These are phyloP conservation scores for Athene cunicularia DNA, from an alignment of 2,113 vertebrate species.

Conservation along the genomic window DNA sequence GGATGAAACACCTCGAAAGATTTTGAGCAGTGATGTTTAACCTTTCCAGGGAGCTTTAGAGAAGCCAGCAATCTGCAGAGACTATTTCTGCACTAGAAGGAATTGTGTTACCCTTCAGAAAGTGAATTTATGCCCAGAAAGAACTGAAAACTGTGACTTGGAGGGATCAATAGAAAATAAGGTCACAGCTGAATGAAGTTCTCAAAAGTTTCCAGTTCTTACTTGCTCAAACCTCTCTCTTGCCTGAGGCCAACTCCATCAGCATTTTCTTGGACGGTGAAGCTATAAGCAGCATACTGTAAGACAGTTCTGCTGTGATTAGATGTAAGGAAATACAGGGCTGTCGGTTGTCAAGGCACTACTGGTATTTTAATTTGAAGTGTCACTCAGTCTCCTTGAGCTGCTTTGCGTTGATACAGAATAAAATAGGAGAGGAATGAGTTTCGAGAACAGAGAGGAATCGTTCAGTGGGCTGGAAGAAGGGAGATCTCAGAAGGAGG, in stretches of 20 bases:
- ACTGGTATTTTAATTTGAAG: slow-evolving; percentile 47
- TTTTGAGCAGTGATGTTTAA: background rate
- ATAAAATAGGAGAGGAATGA: slow-evolving; percentile 30
- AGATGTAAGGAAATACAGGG: slow-evolving; percentile 22
- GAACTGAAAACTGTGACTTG: background rate
- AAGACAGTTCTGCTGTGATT: slow-evolving; percentile 21
- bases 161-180: slow-evolving; percentile 21
- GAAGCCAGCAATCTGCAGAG: background rate
- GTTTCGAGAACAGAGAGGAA: background rate
- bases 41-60: background rate
- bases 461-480: background rate
- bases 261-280: slow-evolving; percentile 30
- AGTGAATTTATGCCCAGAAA: background rate
- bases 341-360: background rate
- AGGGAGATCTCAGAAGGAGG: background rate
- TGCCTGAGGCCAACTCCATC: slow-evolving; percentile 35
- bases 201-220: slow-evolving; percentile 22
- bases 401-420: slow-evolving; percentile 23
- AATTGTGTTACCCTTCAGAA: background rate
- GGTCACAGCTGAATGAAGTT: slow-evolving; percentile 35
- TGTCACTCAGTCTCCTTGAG: slow-evolving; percentile 31
- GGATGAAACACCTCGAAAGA: background rate
- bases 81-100: background rate
- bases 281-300: background rate
- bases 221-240: background rate